Evolutionary conservation across 1,140 invertebrate genomes (phyloP).

Genomic region (Metopolophium dirhodum): DNA sequence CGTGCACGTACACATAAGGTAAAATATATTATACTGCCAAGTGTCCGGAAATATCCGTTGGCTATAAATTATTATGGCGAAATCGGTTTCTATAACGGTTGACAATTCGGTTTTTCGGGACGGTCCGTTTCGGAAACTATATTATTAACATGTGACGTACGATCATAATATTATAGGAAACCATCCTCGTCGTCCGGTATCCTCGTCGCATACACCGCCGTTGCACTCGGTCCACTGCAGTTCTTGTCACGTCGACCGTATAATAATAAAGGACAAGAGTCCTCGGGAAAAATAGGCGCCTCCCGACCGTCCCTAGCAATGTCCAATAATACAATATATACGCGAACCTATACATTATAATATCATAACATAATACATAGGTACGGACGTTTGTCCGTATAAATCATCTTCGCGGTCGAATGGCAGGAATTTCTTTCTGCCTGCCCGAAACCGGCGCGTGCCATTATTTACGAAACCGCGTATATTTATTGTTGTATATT

Average conservation of each 20-base stretch:
- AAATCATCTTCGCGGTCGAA: neutral
- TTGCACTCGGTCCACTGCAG: neutral
- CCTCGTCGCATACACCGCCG: neutral
- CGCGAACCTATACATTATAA: neutral
- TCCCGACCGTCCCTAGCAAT: neutral
- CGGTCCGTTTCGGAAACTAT: neutral
- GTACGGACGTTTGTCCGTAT: neutral
- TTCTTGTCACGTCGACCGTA: neutral
- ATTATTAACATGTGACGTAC: neutral
- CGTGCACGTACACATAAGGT: neutral
- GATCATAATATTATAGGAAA: neutral
- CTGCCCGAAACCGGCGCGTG: neutral
- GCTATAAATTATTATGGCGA: neutral
- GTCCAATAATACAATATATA: neutral
- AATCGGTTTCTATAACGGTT: neutral
- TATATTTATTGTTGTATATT: neutral
- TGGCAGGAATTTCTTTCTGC: neutral
- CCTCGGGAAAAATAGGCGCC: too few relatives aligned
- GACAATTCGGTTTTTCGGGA: neutral
- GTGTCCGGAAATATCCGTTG: neutral
- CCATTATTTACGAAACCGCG: neutral
- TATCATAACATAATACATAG: neutral
- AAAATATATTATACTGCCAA: neutral
- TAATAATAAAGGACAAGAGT: neutral
- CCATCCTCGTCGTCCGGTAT: neutral